Base-by-base conservation (phyloP, 2,113 vertebrate genomes). In the Lipophrys pholis region DNA sequence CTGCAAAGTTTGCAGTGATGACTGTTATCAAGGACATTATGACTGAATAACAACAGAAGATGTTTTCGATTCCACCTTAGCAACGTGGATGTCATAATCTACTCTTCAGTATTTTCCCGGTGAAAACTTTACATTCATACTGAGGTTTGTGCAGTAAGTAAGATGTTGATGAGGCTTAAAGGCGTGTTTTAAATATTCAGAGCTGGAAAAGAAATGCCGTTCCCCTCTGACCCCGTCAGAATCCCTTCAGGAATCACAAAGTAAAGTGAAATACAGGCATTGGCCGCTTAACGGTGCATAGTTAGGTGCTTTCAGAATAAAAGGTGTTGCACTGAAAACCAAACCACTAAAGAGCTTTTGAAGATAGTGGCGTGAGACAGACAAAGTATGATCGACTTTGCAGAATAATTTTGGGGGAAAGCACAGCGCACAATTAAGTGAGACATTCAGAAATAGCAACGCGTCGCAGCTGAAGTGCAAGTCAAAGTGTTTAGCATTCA, bases 1-100 rank as follows among this genome's bases (percentile, higher is more conserved):
- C 17, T 35, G 53, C 17, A 3, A 65, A 42, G 53, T 59, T 52
- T 57, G 54, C 61, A 71, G 40, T 64, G 60, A 69, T 9, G n/a
- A 69, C 57, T 61, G 49, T 65, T 66, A 65, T 55, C 11, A 10
- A 11, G 11, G 1, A 12, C 12, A 43, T 1, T 9, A 60, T 35
- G 48, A 21, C 11, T 35, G 51, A 40, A 46, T 21, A 43, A 11
- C 36, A 69, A 45, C 38, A 43, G 48, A 55, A 30, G 17, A 52
- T 16, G 21, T 58, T n/a, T 46, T 3, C 3, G 3, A 51, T 52
- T 55, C 39, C 16, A 72, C 56, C 49, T 65, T 69, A 9, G 36
- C 11, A 45, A 17, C 45, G 36, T 4, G 8, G 38, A 35, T 51
- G 42, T 17, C 0, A 6, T 42, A 11, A 46, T 45, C 11, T 14